Evolutionary conservation across 2,888 invertebrate genomes (phyloP).

Genomic region (Odontothrips loti): DNA sequence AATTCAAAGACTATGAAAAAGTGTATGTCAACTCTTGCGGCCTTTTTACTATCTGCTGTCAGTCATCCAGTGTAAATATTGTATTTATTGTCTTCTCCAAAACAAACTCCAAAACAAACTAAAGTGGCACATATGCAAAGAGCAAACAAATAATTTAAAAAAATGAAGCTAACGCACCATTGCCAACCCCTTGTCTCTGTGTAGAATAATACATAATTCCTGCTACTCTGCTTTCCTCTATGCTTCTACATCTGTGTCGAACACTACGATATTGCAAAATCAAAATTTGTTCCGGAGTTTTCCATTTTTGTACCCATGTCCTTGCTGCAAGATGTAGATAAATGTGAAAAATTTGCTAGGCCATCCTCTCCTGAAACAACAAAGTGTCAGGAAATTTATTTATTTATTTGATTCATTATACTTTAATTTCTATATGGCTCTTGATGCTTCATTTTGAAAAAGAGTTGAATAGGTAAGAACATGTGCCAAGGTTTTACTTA

Average conservation of each 20-base stretch:
- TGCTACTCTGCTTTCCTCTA: too few species aligned
- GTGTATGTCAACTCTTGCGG: neutral
- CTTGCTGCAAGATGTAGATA: too few species aligned
- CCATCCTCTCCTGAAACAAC: too few species aligned
- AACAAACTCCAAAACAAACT: neutral
- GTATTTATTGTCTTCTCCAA: neutral
- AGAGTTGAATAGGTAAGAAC: neutral
- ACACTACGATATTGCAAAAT: neutral
- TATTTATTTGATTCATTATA: too few species aligned
- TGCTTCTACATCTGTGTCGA: too few species aligned
- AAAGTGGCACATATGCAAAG: neutral
- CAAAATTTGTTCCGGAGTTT: neutral
- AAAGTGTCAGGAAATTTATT: too few species aligned
- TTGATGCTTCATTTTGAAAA: neutral
- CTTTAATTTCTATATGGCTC: too few species aligned
- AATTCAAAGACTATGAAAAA: neutral
- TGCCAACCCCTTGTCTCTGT: too few species aligned
- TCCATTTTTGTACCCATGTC: too few species aligned
- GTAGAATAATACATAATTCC: too few species aligned
- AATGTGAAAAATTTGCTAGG: too few species aligned
- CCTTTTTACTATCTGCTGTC: neutral
- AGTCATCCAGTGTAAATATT: neutral
- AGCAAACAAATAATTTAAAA: neutral
- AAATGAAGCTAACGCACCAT: neutral
- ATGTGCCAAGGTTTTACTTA: conserved; percentile 4